Evolutionary conservation across 2,888 invertebrate species (phyloP).

Genomic region (Syrphus vitripennis): DNA sequence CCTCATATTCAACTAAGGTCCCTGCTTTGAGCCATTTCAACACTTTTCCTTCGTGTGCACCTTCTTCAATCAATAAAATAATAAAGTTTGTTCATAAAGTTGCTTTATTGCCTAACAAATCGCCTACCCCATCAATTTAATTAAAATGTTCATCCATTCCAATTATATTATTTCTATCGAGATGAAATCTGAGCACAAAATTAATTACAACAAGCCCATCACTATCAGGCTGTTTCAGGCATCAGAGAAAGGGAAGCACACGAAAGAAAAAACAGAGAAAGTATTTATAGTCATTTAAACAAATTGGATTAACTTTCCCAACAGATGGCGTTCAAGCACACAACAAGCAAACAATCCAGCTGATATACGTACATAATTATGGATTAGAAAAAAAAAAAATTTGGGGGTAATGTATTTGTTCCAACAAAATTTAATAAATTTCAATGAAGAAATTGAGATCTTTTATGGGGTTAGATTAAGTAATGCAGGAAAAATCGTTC

Average conservation of each 20-base stretch:
- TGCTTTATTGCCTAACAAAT: slow-evolving; percentile 4
- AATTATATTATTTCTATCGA: slow-evolving; percentile 54
- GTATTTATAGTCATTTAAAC: slow-evolving; percentile 8
- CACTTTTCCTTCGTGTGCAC: neutral
- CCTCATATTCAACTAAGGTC: neutral
- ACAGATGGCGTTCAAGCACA: slow-evolving; percentile 1
- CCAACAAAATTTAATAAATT: slow-evolving; percentile 32
- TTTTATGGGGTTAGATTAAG: neutral
- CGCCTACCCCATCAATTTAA: slow-evolving; percentile 40
- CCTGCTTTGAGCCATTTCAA: neutral
- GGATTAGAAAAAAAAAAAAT: neutral
- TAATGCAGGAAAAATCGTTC: neutral
- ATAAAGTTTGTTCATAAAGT: neutral
- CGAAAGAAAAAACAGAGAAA: neutral
- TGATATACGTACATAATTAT: too few species aligned
- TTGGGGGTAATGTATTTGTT: slow-evolving; percentile 15
- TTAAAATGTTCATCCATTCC: slow-evolving; percentile 61
- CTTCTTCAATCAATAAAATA: slow-evolving; percentile 2
- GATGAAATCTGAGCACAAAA: slow-evolving; percentile 45
- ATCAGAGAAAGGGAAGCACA: neutral
- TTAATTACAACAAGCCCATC: slow-evolving; percentile 50
- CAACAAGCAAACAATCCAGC: neutral
- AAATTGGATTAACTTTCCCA: slow-evolving; percentile 32
- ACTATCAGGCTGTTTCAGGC: neutral
- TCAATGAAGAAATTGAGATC: slow-evolving; percentile 12